A percentile compares a stretch with the other conserved stretches of the same genome.
Conservation (phyloP, 2,113 vertebrate species). For the Cephalopterus ornatus region DNA sequence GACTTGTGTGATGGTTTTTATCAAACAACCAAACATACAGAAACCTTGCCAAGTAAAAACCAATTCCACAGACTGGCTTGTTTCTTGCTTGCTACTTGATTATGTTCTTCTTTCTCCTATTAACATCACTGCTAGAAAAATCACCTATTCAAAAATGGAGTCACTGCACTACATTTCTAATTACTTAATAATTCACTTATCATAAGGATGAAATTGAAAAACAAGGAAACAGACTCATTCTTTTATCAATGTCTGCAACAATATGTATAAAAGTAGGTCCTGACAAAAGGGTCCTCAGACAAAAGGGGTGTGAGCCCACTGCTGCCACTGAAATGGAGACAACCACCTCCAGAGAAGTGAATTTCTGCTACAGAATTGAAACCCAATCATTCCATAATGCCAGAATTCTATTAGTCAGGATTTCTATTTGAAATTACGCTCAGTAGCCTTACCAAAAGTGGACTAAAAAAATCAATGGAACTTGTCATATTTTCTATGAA, state of each 20-base stretch:
- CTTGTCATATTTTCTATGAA: not conserved
- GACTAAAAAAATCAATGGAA: not conserved
- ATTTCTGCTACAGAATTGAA: not conserved
- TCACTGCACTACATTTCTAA: not conserved
- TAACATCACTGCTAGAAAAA: not conserved
- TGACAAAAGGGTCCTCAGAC: not conserved
- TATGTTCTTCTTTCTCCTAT: not conserved
- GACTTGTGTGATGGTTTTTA: not conserved
- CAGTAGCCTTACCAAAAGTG: not conserved
- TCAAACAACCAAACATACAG: not conserved
- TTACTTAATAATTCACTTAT: not conserved
- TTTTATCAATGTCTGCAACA: not conserved
- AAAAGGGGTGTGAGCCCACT: not conserved
- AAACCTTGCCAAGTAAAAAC: not conserved
- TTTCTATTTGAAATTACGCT: not conserved
- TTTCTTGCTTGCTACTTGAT: not conserved
- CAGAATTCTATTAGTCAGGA: not conserved
- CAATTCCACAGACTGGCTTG: not conserved
- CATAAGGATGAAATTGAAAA: not conserved
- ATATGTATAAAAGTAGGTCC: not conserved
- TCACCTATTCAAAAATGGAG: not conserved
- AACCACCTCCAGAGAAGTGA: not conserved
- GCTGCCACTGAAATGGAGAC: not conserved
- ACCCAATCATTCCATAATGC: not conserved
- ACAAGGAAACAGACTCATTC: not conserved